phyloP scores from a whole-genome alignment of 2,113 vertebrate genomes.

The Ictalurus punctatus region DNA sequence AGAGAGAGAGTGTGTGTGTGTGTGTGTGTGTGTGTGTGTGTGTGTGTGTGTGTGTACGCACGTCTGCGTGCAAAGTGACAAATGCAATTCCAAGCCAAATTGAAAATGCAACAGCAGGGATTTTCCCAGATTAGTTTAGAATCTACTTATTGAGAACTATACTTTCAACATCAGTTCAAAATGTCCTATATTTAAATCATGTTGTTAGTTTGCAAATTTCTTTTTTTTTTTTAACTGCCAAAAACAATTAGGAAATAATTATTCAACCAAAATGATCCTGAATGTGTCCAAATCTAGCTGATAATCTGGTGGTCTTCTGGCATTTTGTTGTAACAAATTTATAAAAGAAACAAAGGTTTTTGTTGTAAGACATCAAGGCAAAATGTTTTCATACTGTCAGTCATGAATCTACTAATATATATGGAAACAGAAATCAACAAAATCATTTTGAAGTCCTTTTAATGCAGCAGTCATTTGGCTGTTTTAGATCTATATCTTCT shows the following conservation, averaged over 20 bases:
- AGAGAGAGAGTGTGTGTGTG: no score
- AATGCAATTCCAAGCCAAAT: neutral
- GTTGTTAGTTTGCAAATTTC: neutral
- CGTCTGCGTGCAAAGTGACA: neutral
- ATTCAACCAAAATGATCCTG: neutral
- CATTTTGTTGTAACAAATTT: neutral
- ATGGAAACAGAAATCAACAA: neutral
- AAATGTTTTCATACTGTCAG: neutral
- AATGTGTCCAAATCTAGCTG: neutral
- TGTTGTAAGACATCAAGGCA: neutral
- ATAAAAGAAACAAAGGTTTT: neutral
- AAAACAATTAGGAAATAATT: no score
- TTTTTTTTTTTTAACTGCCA: neutral
- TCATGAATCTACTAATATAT: neutral
- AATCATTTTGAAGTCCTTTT: neutral
- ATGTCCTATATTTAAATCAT: neutral
- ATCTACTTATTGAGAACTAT: neutral
- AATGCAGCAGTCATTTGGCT: neutral
- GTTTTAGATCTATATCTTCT: neutral
- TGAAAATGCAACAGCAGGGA: neutral
- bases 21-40: no score
- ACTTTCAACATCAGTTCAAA: neutral
- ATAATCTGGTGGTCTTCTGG: neutral
- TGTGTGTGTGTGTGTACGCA: no score
- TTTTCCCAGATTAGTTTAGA: neutral